phyloP scores from a whole-genome alignment of 2,797 vertebrate species.

The Halcyon badia region DNA sequence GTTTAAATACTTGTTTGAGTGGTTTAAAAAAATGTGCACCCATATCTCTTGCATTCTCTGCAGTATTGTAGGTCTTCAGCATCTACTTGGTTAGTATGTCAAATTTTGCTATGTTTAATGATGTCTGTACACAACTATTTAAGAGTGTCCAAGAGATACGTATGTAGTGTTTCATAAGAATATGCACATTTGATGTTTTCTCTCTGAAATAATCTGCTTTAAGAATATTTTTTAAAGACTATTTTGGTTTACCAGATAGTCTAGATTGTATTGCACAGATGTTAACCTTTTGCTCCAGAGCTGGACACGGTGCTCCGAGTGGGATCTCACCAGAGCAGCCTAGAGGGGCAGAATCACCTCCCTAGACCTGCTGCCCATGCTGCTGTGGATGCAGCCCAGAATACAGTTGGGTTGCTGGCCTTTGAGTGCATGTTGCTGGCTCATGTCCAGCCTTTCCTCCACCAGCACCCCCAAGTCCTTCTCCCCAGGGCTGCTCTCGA shows the following conservation, averaged over 20 bases:
- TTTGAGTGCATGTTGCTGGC: rapidly evolving
- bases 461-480: background rate
- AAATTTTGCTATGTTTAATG: background rate
- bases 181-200: background rate
- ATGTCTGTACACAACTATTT: background rate
- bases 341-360: too few species aligned
- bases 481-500: background rate
- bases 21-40: background rate
- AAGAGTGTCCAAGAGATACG: background rate
- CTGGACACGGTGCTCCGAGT: rapidly evolving
- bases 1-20: background rate
- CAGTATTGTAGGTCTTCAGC: background rate
- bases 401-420: rapidly evolving
- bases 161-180: background rate
- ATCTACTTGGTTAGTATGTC: background rate
- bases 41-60: background rate
- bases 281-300: background rate
- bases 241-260: background rate
- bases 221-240: background rate
- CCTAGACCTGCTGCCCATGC: background rate
- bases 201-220: background rate
- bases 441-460: background rate
- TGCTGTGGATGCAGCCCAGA: background rate
- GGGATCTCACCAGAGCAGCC: too few species aligned
- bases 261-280: background rate